Conservation (phyloP, 2,797 vertebrate species). For the Novumbra hubbsi region DNA sequence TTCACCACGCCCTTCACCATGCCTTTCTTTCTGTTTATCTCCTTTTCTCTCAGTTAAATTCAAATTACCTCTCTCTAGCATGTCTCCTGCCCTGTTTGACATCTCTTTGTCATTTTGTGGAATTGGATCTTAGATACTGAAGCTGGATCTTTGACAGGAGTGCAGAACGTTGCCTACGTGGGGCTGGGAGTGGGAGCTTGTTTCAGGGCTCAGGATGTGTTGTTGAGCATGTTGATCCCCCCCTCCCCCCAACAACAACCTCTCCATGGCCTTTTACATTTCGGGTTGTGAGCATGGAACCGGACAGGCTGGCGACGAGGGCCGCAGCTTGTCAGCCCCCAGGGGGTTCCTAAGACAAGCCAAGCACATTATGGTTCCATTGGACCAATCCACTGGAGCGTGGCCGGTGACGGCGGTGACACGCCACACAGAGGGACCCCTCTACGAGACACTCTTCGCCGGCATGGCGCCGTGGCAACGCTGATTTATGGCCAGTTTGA, state of each 20-base stretch:
- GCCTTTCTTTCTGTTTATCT: too few species aligned
- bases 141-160: too few species aligned
- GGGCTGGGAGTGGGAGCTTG: background rate
- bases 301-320: background rate
- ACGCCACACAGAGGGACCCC: conserved; percentile 20
- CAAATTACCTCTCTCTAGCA: background rate
- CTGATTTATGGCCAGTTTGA: conserved; percentile 67
- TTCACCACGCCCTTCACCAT: too few species aligned
- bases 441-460: conserved; percentile 53
- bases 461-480: conserved; percentile 27
- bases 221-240: background rate
- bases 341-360: conserved; percentile 65
- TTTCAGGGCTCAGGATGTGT: conserved; percentile 21
- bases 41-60: background rate
- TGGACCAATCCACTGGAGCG: conserved; percentile 69
- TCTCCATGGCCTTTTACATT: conserved; percentile 3
- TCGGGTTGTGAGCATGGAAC: conserved; percentile 17
- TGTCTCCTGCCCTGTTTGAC: background rate
- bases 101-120: conserved; percentile 34
- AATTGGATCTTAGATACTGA: conserved; percentile 7
- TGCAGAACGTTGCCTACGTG: too few species aligned
- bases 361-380: conserved; percentile 74
- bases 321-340: conserved; percentile 27
- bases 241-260: background rate
- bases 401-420: conserved; percentile 44